Evolutionary conservation across 2,113 vertebrate species (phyloP).

Genomic region (Phrynosoma blainvillii): DNA sequence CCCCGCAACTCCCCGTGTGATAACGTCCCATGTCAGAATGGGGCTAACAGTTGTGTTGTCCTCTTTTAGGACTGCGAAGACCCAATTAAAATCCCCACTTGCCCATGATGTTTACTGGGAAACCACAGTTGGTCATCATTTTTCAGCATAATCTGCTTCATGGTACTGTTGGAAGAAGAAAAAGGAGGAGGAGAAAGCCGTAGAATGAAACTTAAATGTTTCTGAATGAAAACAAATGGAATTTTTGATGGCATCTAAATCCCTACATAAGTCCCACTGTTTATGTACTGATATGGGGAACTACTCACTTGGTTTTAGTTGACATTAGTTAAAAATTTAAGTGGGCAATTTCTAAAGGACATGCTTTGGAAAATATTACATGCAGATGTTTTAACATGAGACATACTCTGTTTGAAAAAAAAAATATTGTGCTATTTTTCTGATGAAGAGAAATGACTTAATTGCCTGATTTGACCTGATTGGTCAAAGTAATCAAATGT

Average conservation of each 20-base stretch:
- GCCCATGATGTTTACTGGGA: not conserved
- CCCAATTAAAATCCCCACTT: too few relatives aligned
- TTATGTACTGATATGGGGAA: not conserved
- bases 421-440: slow-evolving; percentile 54
- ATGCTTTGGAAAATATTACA: not conserved
- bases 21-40: not conserved
- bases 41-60: too few relatives aligned
- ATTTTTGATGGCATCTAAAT: not conserved
- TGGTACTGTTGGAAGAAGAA: not conserved
- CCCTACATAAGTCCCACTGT: not conserved
- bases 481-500: slow-evolving; percentile 27
- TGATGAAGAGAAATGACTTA: slow-evolving; percentile 16
- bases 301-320: not conserved
- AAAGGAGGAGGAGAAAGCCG: not conserved
- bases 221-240: not conserved
- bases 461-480: slow-evolving; percentile 12
- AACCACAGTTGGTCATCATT: not conserved
- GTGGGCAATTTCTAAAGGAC: not conserved
- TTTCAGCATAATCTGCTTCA: not conserved
- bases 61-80: too few relatives aligned
- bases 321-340: not conserved
- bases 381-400: not conserved
- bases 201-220: not conserved
- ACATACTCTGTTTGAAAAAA: slow-evolving; percentile 29
- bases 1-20: too few relatives aligned